Conservation (phyloP, 2,888 invertebrate genomes). For the Pyrrhosoma nymphula region DNA sequence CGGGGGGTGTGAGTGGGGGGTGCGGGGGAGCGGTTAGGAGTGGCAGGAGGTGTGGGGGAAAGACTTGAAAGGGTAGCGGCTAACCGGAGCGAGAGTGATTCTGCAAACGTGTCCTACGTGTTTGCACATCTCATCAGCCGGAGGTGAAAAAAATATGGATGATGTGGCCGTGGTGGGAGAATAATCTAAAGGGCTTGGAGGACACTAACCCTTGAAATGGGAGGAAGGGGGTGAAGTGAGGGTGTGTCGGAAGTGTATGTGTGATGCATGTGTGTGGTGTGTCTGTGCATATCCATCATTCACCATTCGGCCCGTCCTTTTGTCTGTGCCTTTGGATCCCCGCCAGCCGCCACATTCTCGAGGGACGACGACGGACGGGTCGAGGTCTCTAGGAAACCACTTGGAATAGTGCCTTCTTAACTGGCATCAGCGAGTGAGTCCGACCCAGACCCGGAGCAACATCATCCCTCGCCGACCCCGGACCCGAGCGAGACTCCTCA, state of each 20-base stretch:
- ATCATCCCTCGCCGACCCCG: background rate
- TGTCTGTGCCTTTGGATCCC: conserved; percentile 45
- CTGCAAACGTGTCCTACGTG: conserved; percentile 30
- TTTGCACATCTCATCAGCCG: conserved; percentile 51
- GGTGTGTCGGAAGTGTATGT: background rate
- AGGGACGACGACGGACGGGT: conserved; percentile 11
- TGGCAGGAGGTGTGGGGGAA: background rate
- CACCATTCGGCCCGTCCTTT: conserved; percentile 15
- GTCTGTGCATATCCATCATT: conserved; percentile 15
- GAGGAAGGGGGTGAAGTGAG: background rate
- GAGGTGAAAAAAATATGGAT: background rate
- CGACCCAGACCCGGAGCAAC: background rate
- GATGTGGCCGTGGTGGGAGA: background rate
- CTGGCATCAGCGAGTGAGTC: conserved; percentile 25
- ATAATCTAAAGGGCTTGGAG: background rate
- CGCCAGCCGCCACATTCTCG: conserved; percentile 45
- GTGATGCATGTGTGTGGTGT: background rate
- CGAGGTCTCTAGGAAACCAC: conserved; percentile 60
- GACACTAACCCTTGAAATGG: background rate
- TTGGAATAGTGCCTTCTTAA: conserved; percentile 50
- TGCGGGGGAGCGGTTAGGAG: background rate
- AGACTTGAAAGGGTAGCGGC: background rate
- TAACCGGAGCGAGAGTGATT: conserved; percentile 6
- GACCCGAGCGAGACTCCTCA: background rate
- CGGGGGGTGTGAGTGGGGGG: too few relatives aligned